Evolutionary conservation across 2,113 vertebrate species (phyloP).

Genomic region (Prunella fulvescens): DNA sequence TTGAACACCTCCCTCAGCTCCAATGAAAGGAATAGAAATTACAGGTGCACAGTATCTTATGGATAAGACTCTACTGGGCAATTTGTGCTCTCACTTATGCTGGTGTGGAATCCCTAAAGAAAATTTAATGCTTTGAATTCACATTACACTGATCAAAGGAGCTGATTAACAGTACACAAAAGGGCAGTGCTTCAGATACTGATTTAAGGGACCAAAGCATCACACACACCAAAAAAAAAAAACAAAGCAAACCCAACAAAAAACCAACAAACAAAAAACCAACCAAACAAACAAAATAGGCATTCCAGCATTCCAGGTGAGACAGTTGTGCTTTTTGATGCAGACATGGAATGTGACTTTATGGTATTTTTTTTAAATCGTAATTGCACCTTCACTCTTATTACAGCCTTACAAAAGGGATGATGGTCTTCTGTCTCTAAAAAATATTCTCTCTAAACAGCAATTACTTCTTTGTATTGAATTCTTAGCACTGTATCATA

Average conservation of each 20-base stretch:
- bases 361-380: neutral
- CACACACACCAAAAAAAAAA: neutral
- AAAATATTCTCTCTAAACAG: slow-evolving; percentile 31
- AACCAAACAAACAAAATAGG: fast-evolving
- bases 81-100: neutral
- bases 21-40: neutral
- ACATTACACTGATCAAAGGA: neutral
- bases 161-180: neutral
- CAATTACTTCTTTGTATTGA: slow-evolving; percentile 44
- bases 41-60: neutral
- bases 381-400: neutral
- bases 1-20: neutral
- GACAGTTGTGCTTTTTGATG: neutral
- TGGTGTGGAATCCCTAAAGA: neutral
- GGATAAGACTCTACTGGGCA: neutral
- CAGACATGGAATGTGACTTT: neutral
- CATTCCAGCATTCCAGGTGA: neutral
- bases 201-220: neutral
- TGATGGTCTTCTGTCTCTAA: neutral
- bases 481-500: neutral
- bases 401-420: slow-evolving; percentile 6
- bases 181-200: neutral
- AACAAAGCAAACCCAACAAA: neutral
- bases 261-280: neutral
- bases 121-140: neutral